phyloP scores from a whole-genome alignment of 92 coral and sea anemone genomes.

The Palythoa caribaeorum region DNA sequence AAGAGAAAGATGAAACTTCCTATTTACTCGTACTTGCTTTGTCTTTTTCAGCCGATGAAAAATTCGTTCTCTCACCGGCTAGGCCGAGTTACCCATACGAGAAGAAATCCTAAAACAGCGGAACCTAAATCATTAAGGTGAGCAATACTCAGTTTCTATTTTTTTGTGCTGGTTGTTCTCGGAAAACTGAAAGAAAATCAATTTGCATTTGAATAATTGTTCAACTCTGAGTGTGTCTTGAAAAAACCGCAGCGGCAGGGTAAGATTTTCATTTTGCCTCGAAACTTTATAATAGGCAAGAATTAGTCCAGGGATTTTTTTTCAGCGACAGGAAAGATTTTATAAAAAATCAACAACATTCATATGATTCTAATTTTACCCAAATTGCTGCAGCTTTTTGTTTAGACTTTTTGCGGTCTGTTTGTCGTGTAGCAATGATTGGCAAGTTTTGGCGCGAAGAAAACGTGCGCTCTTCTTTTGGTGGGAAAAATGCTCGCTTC shows the following conservation, averaged over 20 bases:
- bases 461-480: not conserved
- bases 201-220: not conserved
- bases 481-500: not conserved
- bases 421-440: not conserved
- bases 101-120: slow-evolving; percentile 32
- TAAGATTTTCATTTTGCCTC: not conserved
- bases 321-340: not conserved
- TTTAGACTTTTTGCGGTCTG: not conserved
- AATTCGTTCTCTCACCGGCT: slow-evolving; percentile 42
- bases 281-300: too few relatives aligned
- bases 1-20: not conserved
- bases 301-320: too few relatives aligned
- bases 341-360: too few relatives aligned
- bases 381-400: not conserved
- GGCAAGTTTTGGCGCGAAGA: not conserved
- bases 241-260: not conserved
- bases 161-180: not conserved
- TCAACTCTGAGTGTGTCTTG: not conserved
- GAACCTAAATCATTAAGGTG: slow-evolving; percentile 34
- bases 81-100: slow-evolving; percentile 30
- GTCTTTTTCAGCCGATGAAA: slow-evolving; percentile 31
- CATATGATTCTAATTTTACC: not conserved
- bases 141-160: not conserved
- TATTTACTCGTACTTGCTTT: not conserved
- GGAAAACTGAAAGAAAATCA: not conserved